phyloP scores from a whole-genome alignment of 2,113 vertebrate species.

The Ginglymostoma cirratum region DNA sequence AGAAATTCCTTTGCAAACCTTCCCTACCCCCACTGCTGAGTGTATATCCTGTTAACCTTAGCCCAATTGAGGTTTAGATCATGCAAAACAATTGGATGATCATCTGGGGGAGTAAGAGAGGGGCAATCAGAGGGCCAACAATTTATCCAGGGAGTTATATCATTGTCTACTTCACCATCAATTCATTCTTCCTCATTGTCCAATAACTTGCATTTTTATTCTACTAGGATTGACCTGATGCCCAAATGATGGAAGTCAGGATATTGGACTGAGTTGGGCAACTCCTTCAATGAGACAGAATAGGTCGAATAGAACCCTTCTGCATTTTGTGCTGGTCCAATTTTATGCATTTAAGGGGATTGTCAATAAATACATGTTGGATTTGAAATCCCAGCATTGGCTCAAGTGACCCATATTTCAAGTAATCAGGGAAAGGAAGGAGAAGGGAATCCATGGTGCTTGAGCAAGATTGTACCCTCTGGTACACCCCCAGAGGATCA shows the following conservation, averaged over 20 bases:
- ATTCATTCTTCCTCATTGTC: too few species aligned
- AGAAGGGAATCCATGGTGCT: neutral
- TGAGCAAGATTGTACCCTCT: neutral
- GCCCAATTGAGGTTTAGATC: neutral
- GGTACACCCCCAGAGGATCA: neutral
- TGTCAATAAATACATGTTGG: neutral
- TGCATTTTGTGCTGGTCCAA: neutral
- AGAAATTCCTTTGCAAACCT: neutral
- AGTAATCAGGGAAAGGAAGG: neutral
- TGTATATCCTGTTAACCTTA: neutral
- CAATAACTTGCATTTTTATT: too few species aligned
- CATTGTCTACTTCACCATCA: too few species aligned
- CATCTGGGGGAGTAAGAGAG: neutral
- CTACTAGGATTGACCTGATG: too few species aligned
- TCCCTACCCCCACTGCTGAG: neutral
- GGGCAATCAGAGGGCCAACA: neutral
- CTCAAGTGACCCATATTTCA: neutral
- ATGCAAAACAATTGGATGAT: neutral
- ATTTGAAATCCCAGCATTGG: too few species aligned
- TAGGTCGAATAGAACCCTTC: neutral
- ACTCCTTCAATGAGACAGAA: neutral
- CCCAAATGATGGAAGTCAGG: neutral
- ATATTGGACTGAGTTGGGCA: neutral
- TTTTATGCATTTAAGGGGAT: neutral
- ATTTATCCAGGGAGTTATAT: too few species aligned